phyloP scores from a whole-genome alignment of 2,888 invertebrate genomes.

The Troilus luridus region DNA sequence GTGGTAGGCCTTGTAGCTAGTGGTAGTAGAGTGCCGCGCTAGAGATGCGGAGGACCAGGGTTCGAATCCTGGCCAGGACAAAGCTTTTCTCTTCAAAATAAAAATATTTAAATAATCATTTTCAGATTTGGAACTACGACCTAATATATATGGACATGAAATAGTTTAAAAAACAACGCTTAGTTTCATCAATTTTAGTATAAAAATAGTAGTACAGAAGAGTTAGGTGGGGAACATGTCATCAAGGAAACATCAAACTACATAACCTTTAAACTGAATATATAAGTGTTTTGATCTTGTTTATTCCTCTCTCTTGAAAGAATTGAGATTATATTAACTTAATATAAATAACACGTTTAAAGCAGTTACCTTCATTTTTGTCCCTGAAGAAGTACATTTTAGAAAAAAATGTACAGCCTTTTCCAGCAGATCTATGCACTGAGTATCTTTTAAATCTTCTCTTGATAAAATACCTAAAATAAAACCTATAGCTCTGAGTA shows the following conservation, averaged over 20 bases:
- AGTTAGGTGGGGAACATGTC: neutral
- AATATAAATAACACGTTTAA: neutral
- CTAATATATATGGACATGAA: no score
- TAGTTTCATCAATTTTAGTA: neutral
- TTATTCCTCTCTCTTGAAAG: neutral
- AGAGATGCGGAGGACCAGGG: no score
- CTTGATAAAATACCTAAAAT: constrained; percentile 77
- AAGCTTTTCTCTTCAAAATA: no score
- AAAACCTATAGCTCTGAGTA: constrained; percentile 86
- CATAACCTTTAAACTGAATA: neutral
- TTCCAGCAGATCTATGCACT: constrained; percentile 67
- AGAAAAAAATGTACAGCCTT: constrained; percentile 78
- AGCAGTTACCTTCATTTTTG: constrained; percentile 79
- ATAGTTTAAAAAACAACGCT: no score
- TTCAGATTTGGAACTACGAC: no score
- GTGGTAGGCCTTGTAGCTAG: no score
- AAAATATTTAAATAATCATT: no score
- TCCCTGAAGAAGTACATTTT: constrained; percentile 78
- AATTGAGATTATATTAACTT: neutral
- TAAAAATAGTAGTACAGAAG: neutral
- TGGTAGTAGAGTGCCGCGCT: no score
- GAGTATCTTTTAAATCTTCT: constrained; percentile 71
- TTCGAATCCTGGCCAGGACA: no score
- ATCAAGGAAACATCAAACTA: neutral
- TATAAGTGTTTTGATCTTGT: neutral